Conservation (phyloP, 53 echinoderm and acorn worm species). For the Arbacia lixula region DNA sequence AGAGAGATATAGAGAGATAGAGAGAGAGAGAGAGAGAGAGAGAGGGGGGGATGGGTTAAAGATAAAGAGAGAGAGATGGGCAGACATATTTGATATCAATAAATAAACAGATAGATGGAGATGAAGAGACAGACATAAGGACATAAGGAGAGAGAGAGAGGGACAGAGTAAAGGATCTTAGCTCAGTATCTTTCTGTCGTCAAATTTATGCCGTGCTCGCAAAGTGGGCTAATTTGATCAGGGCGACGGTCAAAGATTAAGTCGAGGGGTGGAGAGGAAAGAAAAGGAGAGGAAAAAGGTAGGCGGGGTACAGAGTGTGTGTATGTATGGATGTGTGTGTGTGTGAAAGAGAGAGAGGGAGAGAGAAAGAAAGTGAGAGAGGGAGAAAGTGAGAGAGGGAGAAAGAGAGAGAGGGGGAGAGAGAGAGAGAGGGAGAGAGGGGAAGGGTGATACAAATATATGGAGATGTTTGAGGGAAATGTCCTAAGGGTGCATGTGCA, state of each 20-base stretch:
- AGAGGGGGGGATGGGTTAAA: too few species aligned
- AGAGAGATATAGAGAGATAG: too few species aligned
- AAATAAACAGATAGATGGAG: background rate
- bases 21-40: too few species aligned
- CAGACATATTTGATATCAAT: background rate
- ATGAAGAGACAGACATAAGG: background rate
- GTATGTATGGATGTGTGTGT: background rate
- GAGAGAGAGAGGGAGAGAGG: background rate
- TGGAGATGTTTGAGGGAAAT: background rate
- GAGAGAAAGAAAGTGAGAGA: background rate
- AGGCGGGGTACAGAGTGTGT: background rate
- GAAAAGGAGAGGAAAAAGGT: background rate
- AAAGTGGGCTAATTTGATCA: slow-evolving; percentile 57
- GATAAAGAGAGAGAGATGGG: too few species aligned
- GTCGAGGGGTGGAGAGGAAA: background rate
- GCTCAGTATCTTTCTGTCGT: background rate
- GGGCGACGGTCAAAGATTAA: slow-evolving; percentile 28
- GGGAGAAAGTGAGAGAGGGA: background rate
- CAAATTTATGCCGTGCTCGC: slow-evolving; percentile 25
- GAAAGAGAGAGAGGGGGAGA: background rate
- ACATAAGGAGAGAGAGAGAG: background rate
- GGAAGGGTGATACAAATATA: background rate
- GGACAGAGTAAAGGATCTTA: background rate
- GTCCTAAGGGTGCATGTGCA: too few species aligned
- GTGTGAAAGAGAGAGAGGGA: background rate